Conservation (phyloP, 1,140 invertebrate genomes). For the Drosophila fuyamai region DNA sequence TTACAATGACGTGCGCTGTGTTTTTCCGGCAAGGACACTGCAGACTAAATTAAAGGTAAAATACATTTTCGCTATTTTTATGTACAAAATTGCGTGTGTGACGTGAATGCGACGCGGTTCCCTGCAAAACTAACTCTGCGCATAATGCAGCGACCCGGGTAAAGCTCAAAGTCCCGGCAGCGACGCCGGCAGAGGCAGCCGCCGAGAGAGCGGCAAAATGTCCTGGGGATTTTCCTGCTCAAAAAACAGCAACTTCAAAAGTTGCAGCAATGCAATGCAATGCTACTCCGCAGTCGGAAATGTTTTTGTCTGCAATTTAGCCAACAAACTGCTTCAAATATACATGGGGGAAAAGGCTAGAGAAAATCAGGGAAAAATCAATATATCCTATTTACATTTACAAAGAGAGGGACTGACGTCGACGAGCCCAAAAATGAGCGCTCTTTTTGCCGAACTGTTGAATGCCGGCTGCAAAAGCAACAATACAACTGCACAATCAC, state of each 20-base stretch:
- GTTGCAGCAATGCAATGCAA: slow-evolving; percentile 50
- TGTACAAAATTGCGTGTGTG: slow-evolving; percentile 47
- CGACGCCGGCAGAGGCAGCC: slow-evolving; percentile 22
- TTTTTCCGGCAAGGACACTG: slow-evolving; percentile 16
- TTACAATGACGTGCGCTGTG: slow-evolving; percentile 25
- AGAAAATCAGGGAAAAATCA: slow-evolving; percentile 68
- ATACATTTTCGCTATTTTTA: slow-evolving; percentile 11
- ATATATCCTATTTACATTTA: slow-evolving; percentile 71
- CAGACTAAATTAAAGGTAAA: slow-evolving; percentile 2
- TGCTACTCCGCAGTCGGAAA: slow-evolving; percentile 3
- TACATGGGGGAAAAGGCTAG: slow-evolving; percentile 29
- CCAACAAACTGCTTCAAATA: slow-evolving; percentile 26
- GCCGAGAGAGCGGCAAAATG: slow-evolving; percentile 16
- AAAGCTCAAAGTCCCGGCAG: slow-evolving; percentile 56
- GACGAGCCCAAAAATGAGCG: slow-evolving; percentile 17
- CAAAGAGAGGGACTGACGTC: slow-evolving; percentile 8
- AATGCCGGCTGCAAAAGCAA: slow-evolving; percentile 67
- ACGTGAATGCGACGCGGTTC: slow-evolving; percentile 75
- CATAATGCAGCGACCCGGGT: slow-evolving; percentile 82
- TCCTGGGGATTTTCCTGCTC: slow-evolving; percentile 33
- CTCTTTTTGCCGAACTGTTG: slow-evolving; percentile 75
- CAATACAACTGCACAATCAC: slow-evolving; percentile 25
- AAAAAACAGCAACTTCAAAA: slow-evolving; percentile 16
- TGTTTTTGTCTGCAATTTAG: slow-evolving; percentile 20
- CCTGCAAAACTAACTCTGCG: slow-evolving; percentile 82